phyloP scores from a whole-genome alignment of 1,140 invertebrate genomes.

The Vanessa atalanta region DNA sequence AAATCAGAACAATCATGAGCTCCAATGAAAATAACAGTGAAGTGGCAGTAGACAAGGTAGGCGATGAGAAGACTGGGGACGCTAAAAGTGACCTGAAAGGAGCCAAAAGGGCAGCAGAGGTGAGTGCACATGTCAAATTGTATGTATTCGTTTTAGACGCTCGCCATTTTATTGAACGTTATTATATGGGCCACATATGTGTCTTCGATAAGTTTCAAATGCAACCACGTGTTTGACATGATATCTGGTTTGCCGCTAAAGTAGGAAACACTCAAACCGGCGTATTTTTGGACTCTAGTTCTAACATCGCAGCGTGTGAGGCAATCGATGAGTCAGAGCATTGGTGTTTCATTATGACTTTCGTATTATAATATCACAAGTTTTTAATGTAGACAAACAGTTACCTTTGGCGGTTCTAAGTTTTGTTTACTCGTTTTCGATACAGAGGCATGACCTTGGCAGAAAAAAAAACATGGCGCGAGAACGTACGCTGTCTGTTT shows the following conservation, averaged over 20 bases:
- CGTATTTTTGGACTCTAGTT: slow-evolving; percentile 68
- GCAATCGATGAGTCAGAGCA: slow-evolving; percentile 70
- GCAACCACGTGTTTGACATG: slow-evolving; percentile 40
- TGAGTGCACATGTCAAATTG: slow-evolving; percentile 83
- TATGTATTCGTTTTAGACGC: slow-evolving; percentile 76
- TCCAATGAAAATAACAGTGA: slow-evolving; percentile 91
- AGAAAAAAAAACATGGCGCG: slow-evolving; percentile 77
- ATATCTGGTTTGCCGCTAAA: slow-evolving; percentile 37
- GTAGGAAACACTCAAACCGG: slow-evolving; percentile 52
- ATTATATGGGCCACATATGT: slow-evolving; percentile 51
- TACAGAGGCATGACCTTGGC: slow-evolving; percentile 76
- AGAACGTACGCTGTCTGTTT: slow-evolving; percentile 67
- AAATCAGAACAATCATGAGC: slow-evolving; percentile 87
- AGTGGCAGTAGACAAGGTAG: slow-evolving; percentile 90
- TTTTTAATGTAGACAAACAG: slow-evolving; percentile 10
- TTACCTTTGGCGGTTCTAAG: slow-evolving; percentile 47
- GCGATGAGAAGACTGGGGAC: slow-evolving; percentile 87
- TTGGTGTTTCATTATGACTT: slow-evolving; percentile 31
- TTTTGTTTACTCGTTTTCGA: slow-evolving; percentile 77
- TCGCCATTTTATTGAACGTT: slow-evolving; percentile 79
- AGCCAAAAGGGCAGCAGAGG: slow-evolving; percentile 92
- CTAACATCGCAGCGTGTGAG: slow-evolving; percentile 58
- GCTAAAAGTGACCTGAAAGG: slow-evolving; percentile 91
- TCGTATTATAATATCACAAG: slow-evolving; percentile 28
- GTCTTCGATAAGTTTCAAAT: slow-evolving; percentile 9